Base-by-base conservation (phyloP, 1,140 invertebrate genomes). In the Stegodyphus dumicola region DNA sequence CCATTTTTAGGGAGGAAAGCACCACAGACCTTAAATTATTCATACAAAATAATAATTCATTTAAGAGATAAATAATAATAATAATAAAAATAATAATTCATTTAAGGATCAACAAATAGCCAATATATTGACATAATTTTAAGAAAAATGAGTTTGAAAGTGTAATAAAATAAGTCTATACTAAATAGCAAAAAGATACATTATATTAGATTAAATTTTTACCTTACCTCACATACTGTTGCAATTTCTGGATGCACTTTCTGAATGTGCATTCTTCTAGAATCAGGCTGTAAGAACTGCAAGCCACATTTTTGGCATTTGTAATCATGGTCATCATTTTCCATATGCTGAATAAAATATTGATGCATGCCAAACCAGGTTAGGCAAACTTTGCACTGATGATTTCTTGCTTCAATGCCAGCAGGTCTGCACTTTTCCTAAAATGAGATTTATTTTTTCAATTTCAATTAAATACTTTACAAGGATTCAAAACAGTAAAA, bases 301-400 rank as follows among this genome's bases (percentile, higher is more conserved):
- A 88, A 77, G 2, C 88, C 88, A 86, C 88, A 89, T 52, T 88
- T 85, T 7, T 65, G 60, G 73, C 88, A 89, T 11, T 73, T 77
- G 77, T 89, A 88, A 48, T 88, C 81, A 76, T 89, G 88, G 53
- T 77, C 70, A 75, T 89, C 88, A 17, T 85, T 88, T 71, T 89
- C 88, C 86, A 89, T 85, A 73, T 89, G 88, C 53, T 87, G 78
- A 17, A 88, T 66, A 54, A 87, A 88, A 49, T 86, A 88, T n/a
- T 86, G 80, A 18, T 64, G 69, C 56, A 89, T 74, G 18, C 88
- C 88, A 77, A 88, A 88, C 87, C 88, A 89, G 1, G 88, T 88
- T n/a, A 88, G 88, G 86, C 88, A 89, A 10, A 88, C 81, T 60
- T 88, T 88, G 54, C 88, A 89, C n/a, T 88, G 88, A 53, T 87